Percentiles rank a stretch among this genome's conserved stretches.
Conservation (phyloP, 1,140 invertebrate genomes). For the Zophobas morio region DNA sequence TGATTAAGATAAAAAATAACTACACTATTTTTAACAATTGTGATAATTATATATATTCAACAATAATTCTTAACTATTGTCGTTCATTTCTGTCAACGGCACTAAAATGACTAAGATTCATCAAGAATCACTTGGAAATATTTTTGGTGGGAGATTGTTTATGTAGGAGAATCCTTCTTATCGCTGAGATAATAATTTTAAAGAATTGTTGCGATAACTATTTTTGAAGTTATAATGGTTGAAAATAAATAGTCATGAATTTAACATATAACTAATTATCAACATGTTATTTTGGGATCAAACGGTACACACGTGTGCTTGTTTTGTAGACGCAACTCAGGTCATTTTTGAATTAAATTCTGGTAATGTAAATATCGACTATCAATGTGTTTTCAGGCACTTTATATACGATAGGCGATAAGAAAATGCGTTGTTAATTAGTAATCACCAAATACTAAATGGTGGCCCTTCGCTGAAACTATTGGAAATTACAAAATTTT, state of each 20-base stretch:
- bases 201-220: conserved; percentile 44
- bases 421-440: too few relatives aligned
- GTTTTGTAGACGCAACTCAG: neutral
- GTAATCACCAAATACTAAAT: too few relatives aligned
- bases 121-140: conserved; percentile 46
- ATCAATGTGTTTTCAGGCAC: too few relatives aligned
- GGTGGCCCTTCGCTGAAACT: too few relatives aligned
- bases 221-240: conserved; percentile 30
- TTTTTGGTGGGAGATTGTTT: conserved; percentile 53
- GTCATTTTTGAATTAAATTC: neutral
- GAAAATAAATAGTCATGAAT: neutral
- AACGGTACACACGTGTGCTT: conserved; percentile 8
- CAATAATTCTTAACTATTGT: too few relatives aligned
- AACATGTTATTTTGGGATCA: conserved; percentile 29
- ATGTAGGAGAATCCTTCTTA: conserved; percentile 56
- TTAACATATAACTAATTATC: neutral
- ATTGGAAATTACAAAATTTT: too few relatives aligned
- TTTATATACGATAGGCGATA: too few relatives aligned
- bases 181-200: conserved; percentile 50
- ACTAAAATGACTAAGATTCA: conserved; percentile 31
- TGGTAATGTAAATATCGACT: neutral
- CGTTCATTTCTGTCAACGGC: neutral
- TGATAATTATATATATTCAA: too few relatives aligned
- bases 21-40: neutral
- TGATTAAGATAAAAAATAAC: conserved; percentile 13